Evolutionary conservation across 2,113 vertebrate species (phyloP), one percentile per base, ranked within the genome.

Genomic region (Phylloscopus whistleri): DNA sequence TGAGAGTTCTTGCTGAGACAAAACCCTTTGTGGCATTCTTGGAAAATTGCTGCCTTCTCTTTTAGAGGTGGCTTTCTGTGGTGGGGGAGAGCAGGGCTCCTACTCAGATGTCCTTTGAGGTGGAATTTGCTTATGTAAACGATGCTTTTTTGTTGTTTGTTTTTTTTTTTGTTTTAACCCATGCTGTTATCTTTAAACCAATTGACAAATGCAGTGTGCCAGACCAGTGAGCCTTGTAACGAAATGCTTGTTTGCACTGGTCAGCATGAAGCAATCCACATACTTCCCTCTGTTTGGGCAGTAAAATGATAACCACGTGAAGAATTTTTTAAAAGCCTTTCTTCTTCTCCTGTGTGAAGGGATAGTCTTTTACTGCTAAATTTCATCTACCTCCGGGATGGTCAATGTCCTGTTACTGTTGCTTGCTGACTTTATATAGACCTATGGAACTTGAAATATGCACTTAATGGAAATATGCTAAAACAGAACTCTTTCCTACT

Each of bases 71-170:
- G 91, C 91, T 39, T 75, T 85, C 69, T 83, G 70, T 27, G 55
- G 39, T 55, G 51, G 30, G 62, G 44, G 63, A 55, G 59, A 76
- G 81, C 69, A 85, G 39, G 28, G 31, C 10, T 44, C 56, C 73
- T 51, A 28, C 78, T 77, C 24, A 59, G 35, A 58, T 77, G 63
- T 87, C 72, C 82, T 91, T 67, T 91, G 62, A 66, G 78, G 53
- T 84, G 49, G 82, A 87, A 94, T 94, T 95, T 90, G 75, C 79
- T 94, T 84, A 59, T 92, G 82, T 90, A 88, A 96, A 95, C 2
- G 0, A 48, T 94, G 64, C 8, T 53, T 53, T 33, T 26, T 53
- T 16, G 19, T 20, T 48, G 46, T 68, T 46, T 46, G 41, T 1
- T 16, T 31, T 21, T 46, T 46, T 51, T 51, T 43, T 63, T 64